Base-by-base conservation (phyloP, 2,113 vertebrate genomes). In the Lutjanus erythropterus region DNA sequence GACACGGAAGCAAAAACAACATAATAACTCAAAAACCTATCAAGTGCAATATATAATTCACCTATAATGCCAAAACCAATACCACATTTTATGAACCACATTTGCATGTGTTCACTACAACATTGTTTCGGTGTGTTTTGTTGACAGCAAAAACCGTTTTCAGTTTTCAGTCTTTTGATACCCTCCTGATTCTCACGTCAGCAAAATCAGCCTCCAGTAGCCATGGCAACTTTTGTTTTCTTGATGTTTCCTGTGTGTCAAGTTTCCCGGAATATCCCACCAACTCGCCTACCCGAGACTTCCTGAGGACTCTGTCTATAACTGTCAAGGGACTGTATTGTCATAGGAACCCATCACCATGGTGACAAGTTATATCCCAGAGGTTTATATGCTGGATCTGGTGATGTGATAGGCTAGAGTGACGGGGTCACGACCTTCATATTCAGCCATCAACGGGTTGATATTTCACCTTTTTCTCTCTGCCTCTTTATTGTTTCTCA, bases 151-250 rank as follows among this genome's bases (percentile, higher is more conserved):
- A 66, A 74, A 31, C 1, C 15, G 68, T 37, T 39, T 56, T 23
- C 27, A 15, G 23, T 21, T 25, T 21, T 62, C 21, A 33, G 35
- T 71, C 49, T 31, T 47, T 53, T 16, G 39, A 70, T 33, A 78
- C 16, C 53, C 0, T 78, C 59, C 35, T n/a, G n/a, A 65, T 73
- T 80, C 33, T 49, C 39, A 44, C 10, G 0, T 75, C 33, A 69
- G 23, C 70, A 56, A 82, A 53, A 62, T 74, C 53, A 49, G 16
- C 33, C 75, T 56, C 29, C 25, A 21, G 68, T 86, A 59, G 61
- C 70, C 78, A 86, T 82, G 66, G 64, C 42, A 84, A 86, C 81
- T 53, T 78, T 81, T 81, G 78, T 81, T 81, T 86, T 59, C 68
- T 72, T 50, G 33, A 59, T 74, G 42, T 44, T 69, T 72, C 64